These are phyloP conservation scores for Oscheius onirici DNA, from an alignment of 2,888 invertebrate species.

Conservation along the genomic window DNA sequence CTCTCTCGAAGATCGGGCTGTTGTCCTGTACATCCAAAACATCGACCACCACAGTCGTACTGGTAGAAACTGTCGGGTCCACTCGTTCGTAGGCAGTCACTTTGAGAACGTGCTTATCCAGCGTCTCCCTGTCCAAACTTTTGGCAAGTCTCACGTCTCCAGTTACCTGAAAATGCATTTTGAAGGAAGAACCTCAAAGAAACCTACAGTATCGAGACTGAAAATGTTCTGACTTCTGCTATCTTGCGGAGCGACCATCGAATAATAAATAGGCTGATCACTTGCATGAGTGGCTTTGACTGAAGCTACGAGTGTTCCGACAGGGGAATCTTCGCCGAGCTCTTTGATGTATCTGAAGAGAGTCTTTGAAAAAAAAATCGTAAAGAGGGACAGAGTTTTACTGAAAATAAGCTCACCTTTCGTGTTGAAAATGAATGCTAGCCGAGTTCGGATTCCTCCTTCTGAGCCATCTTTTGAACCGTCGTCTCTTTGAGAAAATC, in stretches of 20 bases:
- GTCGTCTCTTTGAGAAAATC: slow-evolving; percentile 32
- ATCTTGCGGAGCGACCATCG: slow-evolving; percentile 69
- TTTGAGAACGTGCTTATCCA: slow-evolving; percentile 67
- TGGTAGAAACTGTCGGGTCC: slow-evolving; percentile 64
- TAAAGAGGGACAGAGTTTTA: background rate
- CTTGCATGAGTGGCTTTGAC: slow-evolving; percentile 62
- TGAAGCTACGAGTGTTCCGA: slow-evolving; percentile 54
- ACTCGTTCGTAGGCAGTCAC: slow-evolving; percentile 68
- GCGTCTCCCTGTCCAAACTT: slow-evolving; percentile 65
- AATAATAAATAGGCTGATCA: slow-evolving; percentile 65
- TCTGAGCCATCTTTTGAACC: slow-evolving; percentile 63
- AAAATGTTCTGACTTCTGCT: slow-evolving; percentile 59
- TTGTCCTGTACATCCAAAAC: slow-evolving; percentile 95
- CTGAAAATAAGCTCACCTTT: slow-evolving; percentile 45
- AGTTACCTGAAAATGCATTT: slow-evolving; percentile 43
- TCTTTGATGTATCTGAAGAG: slow-evolving; percentile 63
- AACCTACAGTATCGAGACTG: slow-evolving; percentile 57
- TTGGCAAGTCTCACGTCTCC: slow-evolving; percentile 68
- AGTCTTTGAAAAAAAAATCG: background rate
- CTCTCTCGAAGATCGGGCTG: slow-evolving; percentile 89
- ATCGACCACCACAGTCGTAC: slow-evolving; percentile 77
- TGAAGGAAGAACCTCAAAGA: background rate
- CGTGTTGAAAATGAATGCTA: slow-evolving; percentile 68
- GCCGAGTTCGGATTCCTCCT: slow-evolving; percentile 63
- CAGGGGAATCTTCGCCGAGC: slow-evolving; percentile 59